phyloP scores from a whole-genome alignment of 2,888 invertebrate species.

The Sabatieria punctata region DNA sequence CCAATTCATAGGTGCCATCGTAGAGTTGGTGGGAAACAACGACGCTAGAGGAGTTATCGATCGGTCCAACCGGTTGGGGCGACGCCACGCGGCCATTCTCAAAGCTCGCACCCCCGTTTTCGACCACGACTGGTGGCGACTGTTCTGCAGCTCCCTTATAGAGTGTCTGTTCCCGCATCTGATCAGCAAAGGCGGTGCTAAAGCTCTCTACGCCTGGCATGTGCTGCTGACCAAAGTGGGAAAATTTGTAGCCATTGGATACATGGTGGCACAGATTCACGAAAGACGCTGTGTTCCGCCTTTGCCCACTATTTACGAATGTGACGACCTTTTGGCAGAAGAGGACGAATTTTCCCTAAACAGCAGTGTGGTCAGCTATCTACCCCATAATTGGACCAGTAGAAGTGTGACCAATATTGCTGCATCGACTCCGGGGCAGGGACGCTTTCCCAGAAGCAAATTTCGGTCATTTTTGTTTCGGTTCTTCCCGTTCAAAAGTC shows the following conservation, averaged over 20 bases:
- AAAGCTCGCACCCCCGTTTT: neutral
- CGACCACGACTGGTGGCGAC: constrained; percentile 10
- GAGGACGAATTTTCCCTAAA: too few relatives aligned
- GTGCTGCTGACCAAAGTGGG: neutral
- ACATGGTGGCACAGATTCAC: neutral
- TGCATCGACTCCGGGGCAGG: too few relatives aligned
- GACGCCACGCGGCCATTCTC: neutral
- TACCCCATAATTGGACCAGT: too few relatives aligned
- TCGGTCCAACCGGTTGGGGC: neutral
- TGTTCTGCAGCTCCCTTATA: neutral
- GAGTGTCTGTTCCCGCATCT: neutral
- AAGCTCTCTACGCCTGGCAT: neutral
- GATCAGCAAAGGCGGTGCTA: neutral
- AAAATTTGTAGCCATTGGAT: neutral
- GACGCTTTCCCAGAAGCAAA: too few relatives aligned
- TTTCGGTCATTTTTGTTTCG: constrained; percentile 14
- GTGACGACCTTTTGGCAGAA: neutral
- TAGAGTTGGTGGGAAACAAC: too few relatives aligned
- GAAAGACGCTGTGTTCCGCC: neutral
- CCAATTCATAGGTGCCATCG: too few relatives aligned
- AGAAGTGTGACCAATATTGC: too few relatives aligned
- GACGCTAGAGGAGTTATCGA: too few relatives aligned
- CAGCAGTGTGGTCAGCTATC: too few relatives aligned
- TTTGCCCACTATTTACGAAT: constrained; percentile 1
- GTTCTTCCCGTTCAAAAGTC: too few relatives aligned